These are phyloP conservation scores for Trissolcus basalis DNA, from an alignment of 1,140 invertebrate species.

Conservation along the genomic window DNA sequence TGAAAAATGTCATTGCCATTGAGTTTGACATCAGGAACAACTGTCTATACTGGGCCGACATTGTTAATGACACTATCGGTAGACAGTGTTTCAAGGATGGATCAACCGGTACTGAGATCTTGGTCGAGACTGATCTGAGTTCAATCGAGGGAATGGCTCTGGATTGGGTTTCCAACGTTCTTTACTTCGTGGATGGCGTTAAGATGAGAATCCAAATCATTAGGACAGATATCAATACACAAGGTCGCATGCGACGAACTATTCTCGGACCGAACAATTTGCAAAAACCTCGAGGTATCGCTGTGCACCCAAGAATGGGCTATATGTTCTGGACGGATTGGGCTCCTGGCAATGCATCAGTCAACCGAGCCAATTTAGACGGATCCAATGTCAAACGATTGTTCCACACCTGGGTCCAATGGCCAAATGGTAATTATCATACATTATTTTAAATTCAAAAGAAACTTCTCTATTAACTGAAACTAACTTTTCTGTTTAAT, in stretches of 20 bases:
- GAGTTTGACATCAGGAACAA: constrained; percentile 91
- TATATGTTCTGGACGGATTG: constrained; percentile 96
- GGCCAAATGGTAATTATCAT: constrained; percentile 87
- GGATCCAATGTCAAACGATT: constrained; percentile 84
- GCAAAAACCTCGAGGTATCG: constrained; percentile 90
- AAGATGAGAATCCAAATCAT: constrained; percentile 88
- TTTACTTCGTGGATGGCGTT: constrained; percentile 93
- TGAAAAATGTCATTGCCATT: constrained; percentile 90
- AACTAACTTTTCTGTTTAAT: neutral
- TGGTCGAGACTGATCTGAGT: constrained; percentile 84
- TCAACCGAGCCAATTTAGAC: constrained; percentile 91
- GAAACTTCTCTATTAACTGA: no score
- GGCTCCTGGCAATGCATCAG: constrained; percentile 85
- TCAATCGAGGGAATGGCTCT: constrained; percentile 94
- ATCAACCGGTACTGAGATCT: constrained; percentile 79
- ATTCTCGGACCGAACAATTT: constrained; percentile 84
- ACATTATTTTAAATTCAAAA: no score
- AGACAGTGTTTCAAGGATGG: constrained; percentile 86
- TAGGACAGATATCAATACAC: constrained; percentile 80
- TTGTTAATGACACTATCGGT: constrained; percentile 85
- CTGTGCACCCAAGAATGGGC: constrained; percentile 89
- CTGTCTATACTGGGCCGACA: constrained; percentile 93
- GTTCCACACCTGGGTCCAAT: constrained; percentile 85
- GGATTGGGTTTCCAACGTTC: constrained; percentile 94
- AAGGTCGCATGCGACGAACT: constrained; percentile 85